Evolutionary conservation across 2,797 vertebrate species (phyloP).

Genomic region (Lophotriccus pileatus): DNA sequence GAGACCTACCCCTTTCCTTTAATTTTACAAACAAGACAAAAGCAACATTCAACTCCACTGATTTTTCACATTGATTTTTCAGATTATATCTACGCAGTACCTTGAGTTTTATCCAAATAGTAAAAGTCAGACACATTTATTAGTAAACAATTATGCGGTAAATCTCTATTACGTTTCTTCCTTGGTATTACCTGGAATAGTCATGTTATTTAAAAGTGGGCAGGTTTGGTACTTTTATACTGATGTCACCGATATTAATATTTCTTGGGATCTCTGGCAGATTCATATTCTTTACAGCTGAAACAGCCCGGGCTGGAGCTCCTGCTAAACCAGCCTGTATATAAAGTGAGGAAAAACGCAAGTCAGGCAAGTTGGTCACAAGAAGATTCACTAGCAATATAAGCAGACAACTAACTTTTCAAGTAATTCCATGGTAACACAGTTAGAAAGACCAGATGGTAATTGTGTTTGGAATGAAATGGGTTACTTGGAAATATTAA

Average conservation of each 20-base stretch:
- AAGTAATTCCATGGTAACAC: slow-evolving; percentile 60
- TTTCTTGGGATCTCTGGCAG: slow-evolving; percentile 99
- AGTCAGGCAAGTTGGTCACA: slow-evolving; percentile 62
- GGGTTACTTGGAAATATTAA: slow-evolving; percentile 75
- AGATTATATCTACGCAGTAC: slow-evolving; percentile 80
- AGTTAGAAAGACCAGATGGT: slow-evolving; percentile 70
- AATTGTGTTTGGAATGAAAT: slow-evolving; percentile 75
- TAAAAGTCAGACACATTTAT: slow-evolving; percentile 75
- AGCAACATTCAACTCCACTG: slow-evolving; percentile 75
- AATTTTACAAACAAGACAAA: slow-evolving; percentile 75
- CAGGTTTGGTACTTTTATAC: slow-evolving; percentile 99
- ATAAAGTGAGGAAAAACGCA: slow-evolving; percentile 76
- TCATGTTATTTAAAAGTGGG: slow-evolving; percentile 97
- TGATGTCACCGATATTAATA: slow-evolving; percentile 99
- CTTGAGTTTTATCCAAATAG: slow-evolving; percentile 83
- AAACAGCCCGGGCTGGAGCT: slow-evolving; percentile 96
- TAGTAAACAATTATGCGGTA: slow-evolving; percentile 88
- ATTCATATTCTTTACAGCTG: slow-evolving; percentile 99
- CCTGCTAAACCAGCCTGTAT: slow-evolving; percentile 97
- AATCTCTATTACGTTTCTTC: slow-evolving; percentile 75
- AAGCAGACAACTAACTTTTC: slow-evolving; percentile 53
- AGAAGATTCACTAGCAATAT: not conserved
- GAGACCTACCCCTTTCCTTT: slow-evolving; percentile 69
- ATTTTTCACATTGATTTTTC: slow-evolving; percentile 71
- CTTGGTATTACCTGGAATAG: slow-evolving; percentile 79